Base-by-base conservation (phyloP, 2,797 vertebrate species). In the Sciurus carolinensis region DNA sequence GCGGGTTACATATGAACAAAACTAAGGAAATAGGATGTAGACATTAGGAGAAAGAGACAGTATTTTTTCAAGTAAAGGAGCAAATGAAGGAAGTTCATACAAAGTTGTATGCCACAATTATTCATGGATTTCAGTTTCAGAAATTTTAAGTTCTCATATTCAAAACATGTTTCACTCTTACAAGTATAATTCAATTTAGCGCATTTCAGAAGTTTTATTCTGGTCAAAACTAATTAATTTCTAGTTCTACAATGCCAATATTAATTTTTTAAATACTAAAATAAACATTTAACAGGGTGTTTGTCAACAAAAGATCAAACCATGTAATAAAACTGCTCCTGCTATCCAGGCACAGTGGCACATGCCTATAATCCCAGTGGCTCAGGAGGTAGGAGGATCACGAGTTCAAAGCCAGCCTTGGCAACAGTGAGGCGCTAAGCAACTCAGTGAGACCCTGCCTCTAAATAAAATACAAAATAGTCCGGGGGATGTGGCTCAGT, bases 161-260 rank as follows among this genome's bases (percentile, higher is more conserved):
- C 30, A 82, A 91, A 95, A 84, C 47, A 67, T 57, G 91, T 64
- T 89, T 89, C 72, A 91, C 67, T 93, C 47, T 76, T 80, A 91
- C 42, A 94, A 85, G 59, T 75, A 86, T 42, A 83, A 89, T 10
- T 50, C 39, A 28, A 80, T 57, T 85, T 73, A 13, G 44, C 47
- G 24, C 92, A 92, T 28, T 87, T 96, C 10, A 90, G 33, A 79
- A 94, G 66, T 95, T 82, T 0, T 15, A 50, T 83, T 87, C 42
- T 85, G 73, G 4, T 90, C 39, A 92, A 95, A 95, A 76, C 66
- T 39, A 94, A 76, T 81, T 81, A 87, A 93, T 81, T 90, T 91
- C 39, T 71, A 91, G 28, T 86, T 91, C 66, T 66, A 80, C 36
- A 93, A 75, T 59, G 91, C n/a, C 64, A 77, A 81, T 50, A 90